phyloP scores from a whole-genome alignment of 2,797 vertebrate species.

The Poecilia wingei region DNA sequence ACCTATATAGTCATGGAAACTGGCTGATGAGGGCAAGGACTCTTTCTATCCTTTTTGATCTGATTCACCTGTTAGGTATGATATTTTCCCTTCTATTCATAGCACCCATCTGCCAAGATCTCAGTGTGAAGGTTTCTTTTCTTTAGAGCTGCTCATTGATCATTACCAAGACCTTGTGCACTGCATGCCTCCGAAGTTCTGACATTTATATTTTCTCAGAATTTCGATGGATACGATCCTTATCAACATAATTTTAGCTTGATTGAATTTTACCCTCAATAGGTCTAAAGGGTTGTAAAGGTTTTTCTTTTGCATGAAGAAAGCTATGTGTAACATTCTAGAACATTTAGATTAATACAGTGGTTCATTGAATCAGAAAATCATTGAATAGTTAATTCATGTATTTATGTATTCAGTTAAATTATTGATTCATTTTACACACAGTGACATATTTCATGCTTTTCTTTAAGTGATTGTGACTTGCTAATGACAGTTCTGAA shows the following conservation, averaged over 20 bases:
- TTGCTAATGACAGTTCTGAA: background rate
- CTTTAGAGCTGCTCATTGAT: conserved; percentile 18
- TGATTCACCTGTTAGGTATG: conserved; percentile 31
- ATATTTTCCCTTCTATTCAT: conserved; percentile 46
- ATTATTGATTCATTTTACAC: background rate
- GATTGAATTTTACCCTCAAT: background rate
- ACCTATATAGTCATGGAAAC: conserved; percentile 31
- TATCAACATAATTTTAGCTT: background rate
- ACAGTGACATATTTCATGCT: background rate
- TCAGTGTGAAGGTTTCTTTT: conserved; percentile 9
- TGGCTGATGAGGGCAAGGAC: conserved; percentile 31
- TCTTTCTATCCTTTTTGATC: conserved; percentile 39
- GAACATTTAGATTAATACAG: background rate
- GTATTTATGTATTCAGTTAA: background rate
- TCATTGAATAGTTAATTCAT: background rate
- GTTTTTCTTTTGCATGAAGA: background rate
- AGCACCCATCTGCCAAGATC: conserved; percentile 13
- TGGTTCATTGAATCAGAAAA: background rate
- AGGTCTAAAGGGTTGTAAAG: background rate
- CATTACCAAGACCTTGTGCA: conserved; percentile 7
- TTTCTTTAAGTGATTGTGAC: background rate
- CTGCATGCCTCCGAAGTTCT: conserved; percentile 3
- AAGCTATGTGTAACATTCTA: background rate
- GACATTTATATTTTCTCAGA: background rate
- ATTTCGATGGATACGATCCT: background rate